Conservation (phyloP, 2,888 invertebrate species). For the Ormyrus thymus region DNA sequence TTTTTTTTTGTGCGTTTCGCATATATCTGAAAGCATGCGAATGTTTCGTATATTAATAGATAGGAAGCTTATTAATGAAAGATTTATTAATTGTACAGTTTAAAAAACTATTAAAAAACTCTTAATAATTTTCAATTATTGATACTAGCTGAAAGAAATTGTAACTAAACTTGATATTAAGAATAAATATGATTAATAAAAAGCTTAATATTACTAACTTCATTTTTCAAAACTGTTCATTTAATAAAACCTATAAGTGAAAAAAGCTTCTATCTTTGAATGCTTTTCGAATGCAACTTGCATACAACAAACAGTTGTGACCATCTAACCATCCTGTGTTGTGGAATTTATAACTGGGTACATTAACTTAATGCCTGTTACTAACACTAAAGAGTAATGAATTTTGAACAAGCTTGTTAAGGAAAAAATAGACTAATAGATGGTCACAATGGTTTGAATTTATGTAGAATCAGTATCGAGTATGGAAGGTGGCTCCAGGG, state of each 20-base stretch:
- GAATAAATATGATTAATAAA: too few relatives aligned
- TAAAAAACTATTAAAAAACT: background rate
- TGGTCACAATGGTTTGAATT: slow-evolving; percentile 74
- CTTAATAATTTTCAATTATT: background rate
- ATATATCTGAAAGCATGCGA: slow-evolving; percentile 28
- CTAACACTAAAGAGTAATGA: slow-evolving; percentile 56
- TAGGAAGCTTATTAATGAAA: slow-evolving; percentile 13
- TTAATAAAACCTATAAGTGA: slow-evolving; percentile 1
- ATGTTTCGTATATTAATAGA: slow-evolving; percentile 17
- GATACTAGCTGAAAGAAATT: background rate
- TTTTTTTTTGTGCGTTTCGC: background rate
- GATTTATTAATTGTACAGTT: slow-evolving; percentile 21
- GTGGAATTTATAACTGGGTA: slow-evolving; percentile 44
- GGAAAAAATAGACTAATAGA: slow-evolving; percentile 59
- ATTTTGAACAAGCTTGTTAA: slow-evolving; percentile 8
- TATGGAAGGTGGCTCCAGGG: slow-evolving; percentile 77
- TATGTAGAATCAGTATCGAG: slow-evolving; percentile 79
- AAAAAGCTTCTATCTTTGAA: slow-evolving; percentile 20
- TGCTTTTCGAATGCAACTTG: slow-evolving; percentile 63
- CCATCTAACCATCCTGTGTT: slow-evolving; percentile 69
- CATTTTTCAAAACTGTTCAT: background rate
- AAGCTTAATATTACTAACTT: too few relatives aligned
- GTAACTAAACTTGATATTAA: too few relatives aligned
- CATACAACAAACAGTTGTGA: slow-evolving; percentile 72
- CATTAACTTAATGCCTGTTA: slow-evolving; percentile 61